Evolutionary conservation across 2,888 invertebrate genomes (phyloP).

Genomic region (Gastrophysa polygoni): DNA sequence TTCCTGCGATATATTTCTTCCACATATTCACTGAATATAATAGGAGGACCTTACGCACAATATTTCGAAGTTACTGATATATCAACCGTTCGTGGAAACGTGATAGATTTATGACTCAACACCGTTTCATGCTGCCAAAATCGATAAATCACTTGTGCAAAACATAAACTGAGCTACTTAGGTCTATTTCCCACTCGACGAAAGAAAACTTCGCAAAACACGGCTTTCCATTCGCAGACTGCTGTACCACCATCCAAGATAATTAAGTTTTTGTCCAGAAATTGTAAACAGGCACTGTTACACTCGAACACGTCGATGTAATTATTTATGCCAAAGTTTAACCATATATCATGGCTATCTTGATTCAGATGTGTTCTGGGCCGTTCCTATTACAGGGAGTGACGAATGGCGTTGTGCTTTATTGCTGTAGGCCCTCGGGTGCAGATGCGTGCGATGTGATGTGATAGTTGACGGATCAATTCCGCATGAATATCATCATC

Average conservation of each 20-base stretch:
- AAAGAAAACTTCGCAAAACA: background rate
- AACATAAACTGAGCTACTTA: background rate
- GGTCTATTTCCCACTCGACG: background rate
- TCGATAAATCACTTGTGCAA: background rate
- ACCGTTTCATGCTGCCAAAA: background rate
- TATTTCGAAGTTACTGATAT: too few species aligned
- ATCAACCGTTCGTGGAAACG: too few species aligned
- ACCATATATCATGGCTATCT: constrained; percentile 39
- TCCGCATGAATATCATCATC: constrained; percentile 30
- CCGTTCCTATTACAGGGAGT: constrained; percentile 32
- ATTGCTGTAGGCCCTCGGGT: constrained; percentile 32
- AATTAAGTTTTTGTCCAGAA: constrained; percentile 23
- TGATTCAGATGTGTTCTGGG: constrained; percentile 39
- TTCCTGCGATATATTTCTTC: too few species aligned
- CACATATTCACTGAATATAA: too few species aligned
- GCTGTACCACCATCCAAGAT: constrained; percentile 12
- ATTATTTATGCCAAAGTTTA: constrained; percentile 34
- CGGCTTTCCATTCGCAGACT: background rate
- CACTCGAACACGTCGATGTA: constrained; percentile 26
- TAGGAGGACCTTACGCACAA: too few species aligned
- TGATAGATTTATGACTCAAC: too few species aligned
- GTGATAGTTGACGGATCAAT: constrained; percentile 38
- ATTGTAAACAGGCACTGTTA: constrained; percentile 19
- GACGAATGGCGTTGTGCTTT: constrained; percentile 35
- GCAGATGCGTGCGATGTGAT: constrained; percentile 31